Evolutionary conservation across 2,888 invertebrate genomes (phyloP).

Genomic region (Malachius bipustulatus): DNA sequence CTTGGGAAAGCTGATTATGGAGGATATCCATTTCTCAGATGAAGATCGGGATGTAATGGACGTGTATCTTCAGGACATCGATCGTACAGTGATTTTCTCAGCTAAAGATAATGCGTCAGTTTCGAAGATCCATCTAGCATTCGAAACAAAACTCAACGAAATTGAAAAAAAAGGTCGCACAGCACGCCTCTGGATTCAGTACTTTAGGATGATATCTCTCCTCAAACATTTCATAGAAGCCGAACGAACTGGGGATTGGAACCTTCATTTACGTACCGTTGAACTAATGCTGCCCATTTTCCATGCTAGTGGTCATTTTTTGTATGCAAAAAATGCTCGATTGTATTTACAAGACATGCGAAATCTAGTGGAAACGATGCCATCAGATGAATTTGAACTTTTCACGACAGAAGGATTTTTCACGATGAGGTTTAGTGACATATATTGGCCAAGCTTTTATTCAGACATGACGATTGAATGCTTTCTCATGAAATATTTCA

Average conservation of each 20-base stretch:
- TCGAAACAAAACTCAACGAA: neutral
- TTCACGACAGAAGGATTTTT: neutral
- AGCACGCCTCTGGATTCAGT: neutral
- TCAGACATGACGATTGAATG: neutral
- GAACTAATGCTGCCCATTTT: constrained; percentile 2
- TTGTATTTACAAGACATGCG: constrained; percentile 2
- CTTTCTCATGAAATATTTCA: neutral
- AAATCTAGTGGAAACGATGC: neutral
- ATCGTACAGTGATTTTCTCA: neutral
- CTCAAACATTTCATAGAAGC: neutral
- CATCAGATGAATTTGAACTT: neutral
- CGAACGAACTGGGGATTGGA: neutral
- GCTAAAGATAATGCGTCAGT: neutral
- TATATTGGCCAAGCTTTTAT: neutral
- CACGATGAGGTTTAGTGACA: neutral
- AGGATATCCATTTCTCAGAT: neutral
- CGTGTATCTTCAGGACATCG: neutral
- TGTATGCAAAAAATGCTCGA: constrained; percentile 3
- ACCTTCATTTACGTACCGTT: neutral
- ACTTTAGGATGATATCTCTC: neutral
- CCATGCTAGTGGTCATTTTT: constrained; percentile 4
- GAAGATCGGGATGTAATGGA: too few relatives aligned
- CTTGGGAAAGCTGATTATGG: neutral
- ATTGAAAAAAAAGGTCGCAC: neutral
- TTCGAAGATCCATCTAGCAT: neutral